Conservation (phyloP, 1,140 invertebrate species). For the Drosophila sucinea region DNA sequence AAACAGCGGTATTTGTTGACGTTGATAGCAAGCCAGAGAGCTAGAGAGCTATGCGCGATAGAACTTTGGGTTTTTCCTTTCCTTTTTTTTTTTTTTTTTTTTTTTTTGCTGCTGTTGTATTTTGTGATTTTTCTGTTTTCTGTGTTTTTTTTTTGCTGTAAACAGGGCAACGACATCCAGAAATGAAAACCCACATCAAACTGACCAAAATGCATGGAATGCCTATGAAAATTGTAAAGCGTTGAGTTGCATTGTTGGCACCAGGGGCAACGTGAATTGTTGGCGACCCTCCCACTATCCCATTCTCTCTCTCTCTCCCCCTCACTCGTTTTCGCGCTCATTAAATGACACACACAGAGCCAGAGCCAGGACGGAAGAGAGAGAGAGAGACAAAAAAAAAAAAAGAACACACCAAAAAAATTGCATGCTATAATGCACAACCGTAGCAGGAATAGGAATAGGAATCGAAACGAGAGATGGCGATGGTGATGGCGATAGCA, state of each 20-base stretch:
- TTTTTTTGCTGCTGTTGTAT: slow-evolving; percentile 7
- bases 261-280: slow-evolving; percentile 14
- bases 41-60: slow-evolving; percentile 8
- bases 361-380: slow-evolving; percentile 23
- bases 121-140: background rate
- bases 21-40: slow-evolving; percentile 51
- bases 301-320: background rate
- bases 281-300: background rate
- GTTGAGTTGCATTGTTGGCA: slow-evolving; percentile 56
- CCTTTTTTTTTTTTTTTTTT: slow-evolving; percentile 18
- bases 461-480: background rate
- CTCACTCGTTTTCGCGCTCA: slow-evolving; percentile 52
- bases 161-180: slow-evolving; percentile 57
- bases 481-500: background rate
- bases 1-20: slow-evolving; percentile 62
- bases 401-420: slow-evolving; percentile 28
- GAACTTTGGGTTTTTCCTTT: slow-evolving; percentile 1
- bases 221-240: slow-evolving; percentile 76
- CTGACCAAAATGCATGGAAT: slow-evolving; percentile 82
- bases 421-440: slow-evolving; percentile 78
- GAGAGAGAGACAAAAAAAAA: slow-evolving; percentile 30
- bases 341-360: slow-evolving; percentile 74
- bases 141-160: slow-evolving; percentile 38
- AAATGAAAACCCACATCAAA: slow-evolving; percentile 80
- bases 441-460: slow-evolving; percentile 5